Evolutionary conservation across 2,888 invertebrate species (phyloP).

Genomic region (Dendrolimus houi): DNA sequence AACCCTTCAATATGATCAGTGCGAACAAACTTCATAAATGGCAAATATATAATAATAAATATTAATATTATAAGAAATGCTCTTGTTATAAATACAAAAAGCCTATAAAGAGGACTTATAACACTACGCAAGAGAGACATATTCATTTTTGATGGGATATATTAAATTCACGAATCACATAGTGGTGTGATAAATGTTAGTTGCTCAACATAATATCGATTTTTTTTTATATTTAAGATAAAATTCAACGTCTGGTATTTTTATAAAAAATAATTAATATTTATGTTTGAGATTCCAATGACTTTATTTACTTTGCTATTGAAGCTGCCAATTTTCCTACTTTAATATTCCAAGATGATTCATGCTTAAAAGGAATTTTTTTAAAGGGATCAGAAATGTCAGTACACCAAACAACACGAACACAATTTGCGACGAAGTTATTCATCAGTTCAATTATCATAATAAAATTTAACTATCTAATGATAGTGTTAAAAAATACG

Average conservation of each 20-base stretch:
- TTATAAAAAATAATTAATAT: no score
- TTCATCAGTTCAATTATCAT: background rate
- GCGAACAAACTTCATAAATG: constrained; percentile 18
- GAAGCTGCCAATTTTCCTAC: background rate
- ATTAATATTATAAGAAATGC: background rate
- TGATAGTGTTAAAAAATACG: constrained; percentile 3
- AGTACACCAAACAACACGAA: background rate
- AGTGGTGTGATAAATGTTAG: no score
- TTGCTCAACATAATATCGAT: background rate
- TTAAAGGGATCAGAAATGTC: background rate
- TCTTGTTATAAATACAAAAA: constrained; percentile 13
- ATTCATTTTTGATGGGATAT: constrained; percentile 20
- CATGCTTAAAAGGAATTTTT: no score
- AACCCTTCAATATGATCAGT: constrained; percentile 12
- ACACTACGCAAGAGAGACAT: constrained; percentile 32
- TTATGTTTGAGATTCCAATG: background rate
- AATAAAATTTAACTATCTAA: constrained; percentile 8
- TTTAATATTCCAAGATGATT: no score
- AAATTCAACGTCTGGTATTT: background rate
- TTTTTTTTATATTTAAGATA: background rate
- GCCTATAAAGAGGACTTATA: constrained; percentile 34
- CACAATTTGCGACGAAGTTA: no score
- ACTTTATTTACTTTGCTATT: background rate
- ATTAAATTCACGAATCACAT: no score
- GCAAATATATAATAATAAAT: constrained; percentile 14